Evolutionary conservation across 2,113 vertebrate species (phyloP).

Genomic region (Lasiurus borealis): DNA sequence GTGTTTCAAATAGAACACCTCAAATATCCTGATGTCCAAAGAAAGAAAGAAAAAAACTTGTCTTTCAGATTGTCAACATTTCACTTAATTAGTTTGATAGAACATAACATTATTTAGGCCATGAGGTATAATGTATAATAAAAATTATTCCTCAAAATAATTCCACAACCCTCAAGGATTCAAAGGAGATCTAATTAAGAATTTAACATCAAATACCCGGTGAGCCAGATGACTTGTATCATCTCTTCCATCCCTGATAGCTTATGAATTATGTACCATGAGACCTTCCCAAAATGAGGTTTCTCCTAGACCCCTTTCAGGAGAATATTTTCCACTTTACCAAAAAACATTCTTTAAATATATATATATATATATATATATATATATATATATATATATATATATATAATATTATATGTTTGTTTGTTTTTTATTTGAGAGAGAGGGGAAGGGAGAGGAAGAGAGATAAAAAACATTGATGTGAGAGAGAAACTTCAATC

Average conservation of each 20-base stretch:
- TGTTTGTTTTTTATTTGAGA: neutral
- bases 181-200: neutral
- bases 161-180: neutral
- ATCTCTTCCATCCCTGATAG: conserved; percentile 8
- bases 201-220: neutral
- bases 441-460: neutral
- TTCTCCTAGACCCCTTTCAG: neutral
- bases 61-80: conserved; percentile 7
- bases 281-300: neutral
- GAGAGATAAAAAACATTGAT: neutral
- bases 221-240: neutral
- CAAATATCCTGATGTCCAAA: neutral
- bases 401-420: too few relatives aligned
- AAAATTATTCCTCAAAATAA: neutral
- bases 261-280: neutral
- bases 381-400: too few relatives aligned
- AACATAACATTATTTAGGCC: neutral
- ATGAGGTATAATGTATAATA: neutral
- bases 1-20: conserved; percentile 24
- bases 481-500: neutral
- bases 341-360: neutral
- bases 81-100: neutral
- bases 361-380: neutral
- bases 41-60: neutral
- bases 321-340: neutral